Base-by-base conservation (phyloP, 2,888 invertebrate genomes). In the Ceriagrion tenellum region DNA sequence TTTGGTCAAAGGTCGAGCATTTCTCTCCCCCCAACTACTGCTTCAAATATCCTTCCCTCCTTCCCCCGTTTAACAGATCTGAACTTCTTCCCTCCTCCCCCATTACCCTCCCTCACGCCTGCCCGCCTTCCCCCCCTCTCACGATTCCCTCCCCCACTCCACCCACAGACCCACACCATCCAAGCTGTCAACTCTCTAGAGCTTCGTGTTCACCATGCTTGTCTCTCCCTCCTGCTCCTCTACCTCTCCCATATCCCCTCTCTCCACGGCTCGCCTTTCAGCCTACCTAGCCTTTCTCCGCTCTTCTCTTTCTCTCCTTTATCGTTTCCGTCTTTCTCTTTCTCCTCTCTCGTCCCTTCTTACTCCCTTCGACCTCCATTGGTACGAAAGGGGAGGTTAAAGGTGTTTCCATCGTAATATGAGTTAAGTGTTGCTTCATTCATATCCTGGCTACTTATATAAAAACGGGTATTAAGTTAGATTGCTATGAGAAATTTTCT, bases 1-100 rank as follows among this genome's bases (percentile, higher is more conserved):
- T 69, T 47, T 47, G 93, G 69, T 93, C 93, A 93, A 93, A 74
- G 93, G 93, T 93, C 93, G 93, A 93, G 93, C 69, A 93, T 69
- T 93, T 93, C 69, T 69, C 93, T 90, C 47, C 47, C 12, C 30
- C 69, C 81, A 81, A 69, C 93, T 93, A 93, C 93, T 93, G 93
- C 93, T 47, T 93, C 93, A 47, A 93, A 93, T 93, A 93, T 47
- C 40, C 93, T 69, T 35, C 93, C 93, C 69, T 35, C 47, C 88
- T 23, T 88, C 90, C 56, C 35, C 55, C 90, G 59, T 59, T 69
- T 91, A 91, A 91, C 91, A 91, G 59, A 91, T 91, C 91, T 69
- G n/a, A 69, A 69, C n/a, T 30, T 47, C 47, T 47, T 8, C 90
- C 63, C 63, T 40, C 30, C 30, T 55, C 89, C 47, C 26, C 6